Evolutionary conservation across 2,797 vertebrate genomes (phyloP).

Genomic region (Callimico goeldii): DNA sequence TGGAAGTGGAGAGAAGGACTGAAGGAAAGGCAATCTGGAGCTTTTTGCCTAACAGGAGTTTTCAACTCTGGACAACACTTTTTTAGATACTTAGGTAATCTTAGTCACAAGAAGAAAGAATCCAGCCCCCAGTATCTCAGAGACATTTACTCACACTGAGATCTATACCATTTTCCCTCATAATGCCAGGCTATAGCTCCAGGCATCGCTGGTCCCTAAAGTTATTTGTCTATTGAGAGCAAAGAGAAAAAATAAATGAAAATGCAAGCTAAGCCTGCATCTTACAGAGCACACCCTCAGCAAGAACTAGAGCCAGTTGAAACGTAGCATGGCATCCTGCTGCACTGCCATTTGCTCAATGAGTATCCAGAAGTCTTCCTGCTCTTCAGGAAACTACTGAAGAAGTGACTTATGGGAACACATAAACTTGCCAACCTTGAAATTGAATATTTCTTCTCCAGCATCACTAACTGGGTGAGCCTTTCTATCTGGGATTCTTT

Average conservation of each 20-base stretch:
- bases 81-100: not conserved
- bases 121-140: not conserved
- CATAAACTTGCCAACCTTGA: not conserved
- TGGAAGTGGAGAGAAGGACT: not conserved
- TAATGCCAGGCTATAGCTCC: not conserved
- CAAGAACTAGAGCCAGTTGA: not conserved
- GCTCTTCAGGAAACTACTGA: not conserved
- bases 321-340: not conserved
- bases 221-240: not conserved
- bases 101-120: not conserved
- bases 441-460: not conserved
- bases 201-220: not conserved
- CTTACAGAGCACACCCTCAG: not conserved
- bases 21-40: not conserved
- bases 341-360: not conserved
- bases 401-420: not conserved
- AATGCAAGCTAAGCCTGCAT: not conserved
- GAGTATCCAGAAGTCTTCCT: not conserved
- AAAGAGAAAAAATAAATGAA: slow-evolving; percentile 30
- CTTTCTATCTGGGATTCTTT: not conserved
- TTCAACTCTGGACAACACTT: not conserved
- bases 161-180: not conserved
- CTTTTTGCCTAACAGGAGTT: not conserved
- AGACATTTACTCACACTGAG: not conserved
- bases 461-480: not conserved